Percentiles rank a stretch among this genome's conserved stretches.
Conservation (phyloP, 2,888 invertebrate genomes). For the Buathra laborator region DNA sequence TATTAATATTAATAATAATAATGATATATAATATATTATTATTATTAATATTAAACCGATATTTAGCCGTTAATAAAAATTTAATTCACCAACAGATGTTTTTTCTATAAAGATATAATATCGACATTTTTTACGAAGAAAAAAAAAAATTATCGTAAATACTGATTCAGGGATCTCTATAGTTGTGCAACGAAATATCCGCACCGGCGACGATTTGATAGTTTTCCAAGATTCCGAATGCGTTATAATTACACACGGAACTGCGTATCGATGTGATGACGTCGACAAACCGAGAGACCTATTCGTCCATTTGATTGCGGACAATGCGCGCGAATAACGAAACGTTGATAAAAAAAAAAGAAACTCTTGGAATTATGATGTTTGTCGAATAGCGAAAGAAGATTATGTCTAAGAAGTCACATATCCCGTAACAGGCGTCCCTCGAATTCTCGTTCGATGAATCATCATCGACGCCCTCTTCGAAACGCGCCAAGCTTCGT, state of each 20-base stretch:
- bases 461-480: conserved; percentile 58
- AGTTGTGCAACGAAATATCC: background rate
- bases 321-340: conserved; percentile 28
- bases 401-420: conserved; percentile 7
- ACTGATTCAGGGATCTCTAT: background rate
- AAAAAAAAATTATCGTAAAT: background rate
- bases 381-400: conserved; percentile 20
- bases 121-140: background rate
- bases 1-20: background rate
- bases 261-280: conserved; percentile 41
- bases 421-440: conserved; percentile 30
- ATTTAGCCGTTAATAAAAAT: background rate
- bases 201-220: background rate
- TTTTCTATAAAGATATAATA: background rate
- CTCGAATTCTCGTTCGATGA: conserved; percentile 62
- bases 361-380: conserved; percentile 35
- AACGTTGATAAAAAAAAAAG: conserved; percentile 29
- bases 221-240: conserved; percentile 14
- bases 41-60: background rate
- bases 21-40: background rate
- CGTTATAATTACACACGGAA: conserved; percentile 50
- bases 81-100: background rate
- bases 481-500: conserved; percentile 4
- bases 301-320: background rate
- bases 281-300: conserved; percentile 15